Base-by-base conservation (phyloP, 2,113 vertebrate species). In the Saguinus midas region DNA sequence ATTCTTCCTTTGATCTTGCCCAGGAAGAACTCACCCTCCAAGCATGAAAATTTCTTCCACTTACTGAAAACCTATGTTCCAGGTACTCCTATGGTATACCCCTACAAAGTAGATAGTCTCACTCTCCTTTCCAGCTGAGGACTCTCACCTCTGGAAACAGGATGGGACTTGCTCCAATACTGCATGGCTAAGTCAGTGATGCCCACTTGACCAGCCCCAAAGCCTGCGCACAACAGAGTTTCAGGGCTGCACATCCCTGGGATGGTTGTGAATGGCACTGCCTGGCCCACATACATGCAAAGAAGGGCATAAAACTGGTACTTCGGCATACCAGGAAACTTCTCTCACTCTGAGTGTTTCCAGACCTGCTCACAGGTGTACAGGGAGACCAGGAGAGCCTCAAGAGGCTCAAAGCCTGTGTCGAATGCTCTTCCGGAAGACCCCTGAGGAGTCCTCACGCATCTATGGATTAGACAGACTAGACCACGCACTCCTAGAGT, bases 21-120 rank as follows among this genome's bases (percentile, higher is more conserved):
- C 40, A 27, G 23, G 45, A 70, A 78, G 52, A 50, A 45, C 11
- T 66, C 17, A 43, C 61, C 18, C 55, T 89, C 23, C 80, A 73
- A 76, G 25, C 35, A n/a, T 40, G 61, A 50, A 83, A 87, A 64
- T 52, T 1, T 1, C 27, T 48, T 80, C 85, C 11, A 1, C 57
- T 66, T 61, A 83, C 11, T 52, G 27, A 90, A 48, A 84, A 76
- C 20, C 27, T 37, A 3, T 40, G 14, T 75, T 16, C 8, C 13
- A 0, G 32, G 20, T 21, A 21, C 25, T 64, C 9, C 18, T 0
- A 20, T 20, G 52, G 68, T n/a, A 21, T 1, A 70, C 1, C 6
- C 0, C 7, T n/a, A 29, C 0, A 1, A 45, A 45, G 9, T 14
- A 88, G 48, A 29, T 3, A 4, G 18, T 45, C 35, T 86, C 45